Evolutionary conservation across 2,888 invertebrate species (phyloP).

Genomic region (Timema podura): DNA sequence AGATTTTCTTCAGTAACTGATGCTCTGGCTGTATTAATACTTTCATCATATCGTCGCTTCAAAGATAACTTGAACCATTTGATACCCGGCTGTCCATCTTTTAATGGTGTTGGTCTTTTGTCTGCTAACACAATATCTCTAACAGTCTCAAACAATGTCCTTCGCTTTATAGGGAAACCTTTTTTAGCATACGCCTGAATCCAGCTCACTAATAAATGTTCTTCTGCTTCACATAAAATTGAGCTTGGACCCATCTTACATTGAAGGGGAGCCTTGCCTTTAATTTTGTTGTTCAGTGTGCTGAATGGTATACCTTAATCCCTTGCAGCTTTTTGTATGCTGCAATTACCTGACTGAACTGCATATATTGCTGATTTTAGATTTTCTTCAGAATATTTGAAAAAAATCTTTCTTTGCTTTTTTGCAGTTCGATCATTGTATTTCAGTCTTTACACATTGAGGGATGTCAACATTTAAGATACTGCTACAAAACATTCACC

Average conservation of each 20-base stretch:
- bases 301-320: not conserved
- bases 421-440: no score
- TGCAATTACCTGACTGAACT: constrained; percentile 11
- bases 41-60: constrained; percentile 9
- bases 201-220: constrained; percentile 8
- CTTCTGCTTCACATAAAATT: constrained; percentile 12
- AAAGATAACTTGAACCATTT: constrained; percentile 15
- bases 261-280: constrained; percentile 8
- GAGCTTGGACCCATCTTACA: constrained; percentile 11
- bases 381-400: constrained; percentile 14
- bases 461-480: constrained; percentile 3
- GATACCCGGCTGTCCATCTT: constrained; percentile 11
- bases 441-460: constrained; percentile 2
- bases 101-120: constrained; percentile 6
- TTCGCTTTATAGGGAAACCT: constrained; percentile 9
- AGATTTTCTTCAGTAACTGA: constrained; percentile 11
- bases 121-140: constrained; percentile 14
- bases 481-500: not conserved
- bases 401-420: constrained; percentile 1
- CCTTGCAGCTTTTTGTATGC: not conserved
- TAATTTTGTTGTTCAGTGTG: constrained; percentile 3
- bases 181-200: constrained; percentile 16
- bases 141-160: constrained; percentile 17
- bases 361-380: constrained; percentile 6
- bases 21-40: constrained; percentile 13